A percentile compares a stretch with the other conserved stretches of the same genome.
Evolutionary conservation across 1,140 invertebrate genomes (phyloP).

Genomic region (Rhagoletis zephyria): DNA sequence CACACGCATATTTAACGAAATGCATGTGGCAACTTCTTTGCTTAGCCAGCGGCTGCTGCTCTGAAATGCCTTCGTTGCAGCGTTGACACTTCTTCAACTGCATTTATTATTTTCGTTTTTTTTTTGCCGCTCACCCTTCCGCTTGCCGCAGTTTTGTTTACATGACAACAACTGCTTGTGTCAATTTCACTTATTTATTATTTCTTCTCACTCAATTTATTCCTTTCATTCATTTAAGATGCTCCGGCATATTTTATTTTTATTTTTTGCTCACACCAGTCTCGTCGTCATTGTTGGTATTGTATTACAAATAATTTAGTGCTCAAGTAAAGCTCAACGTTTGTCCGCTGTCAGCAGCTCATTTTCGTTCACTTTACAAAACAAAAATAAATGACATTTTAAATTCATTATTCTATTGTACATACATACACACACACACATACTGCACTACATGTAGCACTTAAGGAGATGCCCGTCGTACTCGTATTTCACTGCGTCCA

Average conservation of each 20-base stretch:
- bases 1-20: not conserved
- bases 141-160: not conserved
- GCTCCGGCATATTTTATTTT: not conserved
- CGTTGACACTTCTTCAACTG: constrained; percentile 8
- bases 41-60: not conserved
- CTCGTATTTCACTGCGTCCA: not conserved
- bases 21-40: not conserved
- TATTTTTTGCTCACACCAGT: not conserved
- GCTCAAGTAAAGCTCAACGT: not conserved
- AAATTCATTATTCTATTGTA: not conserved
- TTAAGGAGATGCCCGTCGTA: not conserved
- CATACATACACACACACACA: not conserved
- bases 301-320: constrained; percentile 26
- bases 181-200: constrained; percentile 31
- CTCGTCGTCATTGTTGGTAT: not conserved
- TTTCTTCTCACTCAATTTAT: constrained; percentile 34
- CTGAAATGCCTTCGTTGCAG: not conserved
- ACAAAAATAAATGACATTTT: not conserved
- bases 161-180: not conserved
- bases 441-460: not conserved
- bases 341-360: not conserved
- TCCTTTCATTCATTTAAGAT: not conserved
- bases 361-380: not conserved
- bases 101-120: not conserved
- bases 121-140: not conserved